Evolutionary conservation across 2,888 invertebrate species (phyloP).

Genomic region (Acleris emargana): DNA sequence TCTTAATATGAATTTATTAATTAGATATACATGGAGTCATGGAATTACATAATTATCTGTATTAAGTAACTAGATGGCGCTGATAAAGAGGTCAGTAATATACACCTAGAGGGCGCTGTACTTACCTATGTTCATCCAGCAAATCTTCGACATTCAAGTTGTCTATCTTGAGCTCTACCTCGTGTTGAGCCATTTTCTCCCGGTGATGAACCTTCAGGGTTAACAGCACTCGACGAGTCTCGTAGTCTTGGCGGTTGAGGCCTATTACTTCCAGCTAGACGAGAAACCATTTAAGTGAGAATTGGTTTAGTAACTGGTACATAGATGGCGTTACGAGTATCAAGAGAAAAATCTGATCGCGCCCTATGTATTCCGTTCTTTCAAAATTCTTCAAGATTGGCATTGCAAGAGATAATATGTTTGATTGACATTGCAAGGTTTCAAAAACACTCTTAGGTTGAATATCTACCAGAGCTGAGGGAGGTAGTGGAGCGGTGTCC

Average conservation of each 20-base stretch:
- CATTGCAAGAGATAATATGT: too few relatives aligned
- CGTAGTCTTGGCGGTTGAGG: constrained; percentile 89
- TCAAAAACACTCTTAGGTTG: too few relatives aligned
- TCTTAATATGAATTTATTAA: too few relatives aligned
- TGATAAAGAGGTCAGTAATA: not conserved
- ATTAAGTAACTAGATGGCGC: constrained; percentile 1
- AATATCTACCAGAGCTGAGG: too few relatives aligned
- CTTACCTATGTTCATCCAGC: constrained; percentile 86
- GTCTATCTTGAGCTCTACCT: constrained; percentile 94
- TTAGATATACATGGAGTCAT: too few relatives aligned
- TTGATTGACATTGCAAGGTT: too few relatives aligned
- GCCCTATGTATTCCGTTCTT: too few relatives aligned
- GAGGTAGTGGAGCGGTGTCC: too few relatives aligned
- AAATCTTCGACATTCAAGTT: constrained; percentile 95
- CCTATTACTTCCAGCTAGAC: constrained; percentile 89
- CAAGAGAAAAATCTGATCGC: too few relatives aligned
- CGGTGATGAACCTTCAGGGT: constrained; percentile 87
- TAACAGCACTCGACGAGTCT: constrained; percentile 86
- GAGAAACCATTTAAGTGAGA: not conserved
- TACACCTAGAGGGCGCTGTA: constrained; percentile 14
- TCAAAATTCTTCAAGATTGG: too few relatives aligned
- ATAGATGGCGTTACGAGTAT: too few relatives aligned
- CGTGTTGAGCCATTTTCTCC: constrained; percentile 86
- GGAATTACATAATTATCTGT: not conserved
- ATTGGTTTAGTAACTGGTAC: too few relatives aligned